Evolutionary conservation across 2,113 vertebrate species (phyloP).

Genomic region (Prietella phreatophila): DNA sequence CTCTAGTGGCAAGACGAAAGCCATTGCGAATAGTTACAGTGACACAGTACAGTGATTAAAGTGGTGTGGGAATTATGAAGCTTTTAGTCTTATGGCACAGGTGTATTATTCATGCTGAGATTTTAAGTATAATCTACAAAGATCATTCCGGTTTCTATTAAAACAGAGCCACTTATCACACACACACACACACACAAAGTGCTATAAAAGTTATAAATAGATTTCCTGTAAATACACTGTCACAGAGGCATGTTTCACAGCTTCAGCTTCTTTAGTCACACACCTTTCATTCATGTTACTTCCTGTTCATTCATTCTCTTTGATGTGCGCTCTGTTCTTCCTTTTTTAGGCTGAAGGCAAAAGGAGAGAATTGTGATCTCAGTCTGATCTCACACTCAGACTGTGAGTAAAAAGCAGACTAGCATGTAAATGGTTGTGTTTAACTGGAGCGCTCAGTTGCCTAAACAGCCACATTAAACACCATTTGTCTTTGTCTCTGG

Average conservation of each 20-base stretch:
- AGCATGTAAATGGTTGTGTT: conserved; percentile 46
- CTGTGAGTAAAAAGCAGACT: conserved; percentile 40
- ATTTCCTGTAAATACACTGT: background rate
- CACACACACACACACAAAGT: background rate
- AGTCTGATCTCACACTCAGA: conserved; percentile 54
- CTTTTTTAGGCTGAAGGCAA: conserved; percentile 36
- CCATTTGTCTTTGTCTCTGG: conserved; percentile 47
- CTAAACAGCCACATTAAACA: conserved; percentile 53
- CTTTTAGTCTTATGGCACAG: conserved; percentile 9
- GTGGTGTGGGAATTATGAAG: conserved; percentile 16
- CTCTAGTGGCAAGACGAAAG: conserved; percentile 18
- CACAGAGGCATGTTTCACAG: background rate
- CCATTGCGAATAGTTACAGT: conserved; percentile 35
- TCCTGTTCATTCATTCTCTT: conserved; percentile 10
- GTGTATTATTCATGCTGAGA: background rate
- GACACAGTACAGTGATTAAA: conserved; percentile 6
- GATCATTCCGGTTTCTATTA: background rate
- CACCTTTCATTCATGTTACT: conserved; percentile 6
- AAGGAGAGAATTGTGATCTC: conserved; percentile 40
- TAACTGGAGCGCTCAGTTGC: conserved; percentile 40
- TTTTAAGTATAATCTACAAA: background rate
- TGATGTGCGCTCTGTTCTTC: conserved; percentile 19
- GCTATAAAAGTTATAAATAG: background rate
- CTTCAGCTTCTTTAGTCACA: conserved; percentile 2
- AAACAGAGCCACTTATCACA: background rate